Evolutionary conservation across 2,888 invertebrate species (phyloP).

Genomic region (Lasioglossum morio): DNA sequence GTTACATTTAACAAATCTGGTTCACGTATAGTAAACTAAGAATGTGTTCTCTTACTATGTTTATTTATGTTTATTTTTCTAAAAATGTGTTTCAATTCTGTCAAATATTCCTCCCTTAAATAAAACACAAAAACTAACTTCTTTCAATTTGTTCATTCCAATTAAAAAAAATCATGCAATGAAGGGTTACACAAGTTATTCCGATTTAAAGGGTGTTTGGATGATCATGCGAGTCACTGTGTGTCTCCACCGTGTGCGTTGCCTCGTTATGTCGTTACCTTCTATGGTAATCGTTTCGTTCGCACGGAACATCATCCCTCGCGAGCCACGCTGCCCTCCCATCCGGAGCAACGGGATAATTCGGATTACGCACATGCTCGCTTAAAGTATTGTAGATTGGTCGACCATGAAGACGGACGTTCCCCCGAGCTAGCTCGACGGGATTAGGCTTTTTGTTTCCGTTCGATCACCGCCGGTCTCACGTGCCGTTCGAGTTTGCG

Average conservation of each 20-base stretch:
- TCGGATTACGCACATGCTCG: constrained; percentile 1
- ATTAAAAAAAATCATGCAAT: too few relatives aligned
- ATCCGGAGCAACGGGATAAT: background rate
- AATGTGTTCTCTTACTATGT: too few relatives aligned
- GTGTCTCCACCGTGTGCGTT: background rate
- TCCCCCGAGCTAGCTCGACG: background rate
- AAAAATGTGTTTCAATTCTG: too few relatives aligned
- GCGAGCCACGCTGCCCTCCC: background rate
- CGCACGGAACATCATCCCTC: background rate
- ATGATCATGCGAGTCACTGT: background rate
- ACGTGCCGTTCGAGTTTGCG: constrained; percentile 54
- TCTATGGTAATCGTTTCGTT: background rate
- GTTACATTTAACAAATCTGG: too few relatives aligned
- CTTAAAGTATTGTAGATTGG: constrained; percentile 39
- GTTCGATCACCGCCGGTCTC: constrained; percentile 20
- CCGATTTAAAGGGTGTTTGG: background rate
- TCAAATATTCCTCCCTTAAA: too few relatives aligned
- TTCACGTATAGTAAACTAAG: too few relatives aligned
- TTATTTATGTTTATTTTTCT: too few relatives aligned
- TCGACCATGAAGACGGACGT: constrained; percentile 32
- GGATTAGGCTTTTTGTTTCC: background rate
- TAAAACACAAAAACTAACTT: too few relatives aligned
- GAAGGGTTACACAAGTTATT: background rate
- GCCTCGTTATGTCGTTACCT: background rate
- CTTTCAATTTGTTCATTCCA: too few relatives aligned